Evolutionary conservation across 2,113 vertebrate genomes (phyloP).

Genomic region (Microtus oregoni): DNA sequence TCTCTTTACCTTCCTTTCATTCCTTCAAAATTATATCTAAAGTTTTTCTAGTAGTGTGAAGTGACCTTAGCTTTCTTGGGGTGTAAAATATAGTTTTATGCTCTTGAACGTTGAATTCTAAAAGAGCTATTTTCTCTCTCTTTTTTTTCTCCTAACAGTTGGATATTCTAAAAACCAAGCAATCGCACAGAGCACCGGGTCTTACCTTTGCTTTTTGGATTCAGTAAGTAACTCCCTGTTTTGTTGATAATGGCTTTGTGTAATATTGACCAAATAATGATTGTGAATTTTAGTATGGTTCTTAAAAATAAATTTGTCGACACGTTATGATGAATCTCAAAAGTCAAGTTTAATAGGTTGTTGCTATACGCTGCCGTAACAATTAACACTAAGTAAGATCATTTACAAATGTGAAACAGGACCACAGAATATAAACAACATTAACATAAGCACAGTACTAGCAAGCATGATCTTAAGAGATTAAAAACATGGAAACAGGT

Average conservation of each 20-base stretch:
- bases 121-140: neutral
- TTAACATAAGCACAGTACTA: neutral
- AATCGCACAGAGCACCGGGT: slow-evolving; percentile 92
- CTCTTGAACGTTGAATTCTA: neutral
- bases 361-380: neutral
- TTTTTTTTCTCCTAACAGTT: slow-evolving; percentile 87
- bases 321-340: neutral
- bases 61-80: neutral
- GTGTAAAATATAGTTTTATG: neutral
- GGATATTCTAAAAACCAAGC: slow-evolving; percentile 98
- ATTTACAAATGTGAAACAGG: neutral
- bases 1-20: neutral
- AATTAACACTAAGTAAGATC: neutral
- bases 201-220: slow-evolving; percentile 96
- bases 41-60: neutral
- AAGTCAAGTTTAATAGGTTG: neutral
- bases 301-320: neutral
- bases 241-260: neutral
- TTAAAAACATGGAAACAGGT: neutral
- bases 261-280: neutral
- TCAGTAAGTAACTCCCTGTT: slow-evolving; percentile 90
- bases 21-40: neutral
- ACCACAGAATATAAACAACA: neutral
- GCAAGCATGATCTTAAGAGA: neutral
- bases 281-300: neutral